A percentile compares a stretch with the other conserved stretches of the same genome.
These are phyloP conservation scores for Acanthis flammea DNA, from an alignment of 2,797 vertebrate species.

Conservation along the genomic window DNA sequence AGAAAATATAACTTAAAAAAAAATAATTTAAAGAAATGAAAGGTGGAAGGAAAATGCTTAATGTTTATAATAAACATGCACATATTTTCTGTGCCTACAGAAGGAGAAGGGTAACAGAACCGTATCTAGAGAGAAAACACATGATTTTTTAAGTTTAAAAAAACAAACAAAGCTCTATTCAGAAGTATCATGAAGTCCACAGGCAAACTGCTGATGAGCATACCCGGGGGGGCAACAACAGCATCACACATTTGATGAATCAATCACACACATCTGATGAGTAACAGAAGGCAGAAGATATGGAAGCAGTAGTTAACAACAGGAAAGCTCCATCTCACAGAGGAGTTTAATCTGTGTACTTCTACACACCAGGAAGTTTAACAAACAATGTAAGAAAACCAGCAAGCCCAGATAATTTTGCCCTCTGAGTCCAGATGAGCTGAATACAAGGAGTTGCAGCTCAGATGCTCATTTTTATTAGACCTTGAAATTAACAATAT, in stretches of 20 bases:
- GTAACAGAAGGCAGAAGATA: not conserved
- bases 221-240: not conserved
- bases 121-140: not conserved
- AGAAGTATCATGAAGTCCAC: not conserved
- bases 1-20: not conserved
- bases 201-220: not conserved
- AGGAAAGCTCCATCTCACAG: not conserved
- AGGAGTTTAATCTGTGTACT: not conserved
- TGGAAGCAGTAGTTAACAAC: not conserved
- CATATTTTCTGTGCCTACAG: not conserved
- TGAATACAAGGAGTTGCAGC: not conserved
- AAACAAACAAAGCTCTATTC: not conserved
- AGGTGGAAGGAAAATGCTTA: not conserved
- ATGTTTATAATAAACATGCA: fast-evolving
- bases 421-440: not conserved
- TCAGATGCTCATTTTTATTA: not conserved
- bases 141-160: not conserved
- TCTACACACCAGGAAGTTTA: not conserved
- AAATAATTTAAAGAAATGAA: not conserved
- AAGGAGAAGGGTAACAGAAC: not conserved
- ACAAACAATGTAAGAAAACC: not conserved
- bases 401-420: not conserved
- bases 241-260: not conserved
- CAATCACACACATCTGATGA: not conserved
- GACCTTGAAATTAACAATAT: not conserved